Conservation (phyloP, 2,797 vertebrate species). For the Iguana delicatissima region DNA sequence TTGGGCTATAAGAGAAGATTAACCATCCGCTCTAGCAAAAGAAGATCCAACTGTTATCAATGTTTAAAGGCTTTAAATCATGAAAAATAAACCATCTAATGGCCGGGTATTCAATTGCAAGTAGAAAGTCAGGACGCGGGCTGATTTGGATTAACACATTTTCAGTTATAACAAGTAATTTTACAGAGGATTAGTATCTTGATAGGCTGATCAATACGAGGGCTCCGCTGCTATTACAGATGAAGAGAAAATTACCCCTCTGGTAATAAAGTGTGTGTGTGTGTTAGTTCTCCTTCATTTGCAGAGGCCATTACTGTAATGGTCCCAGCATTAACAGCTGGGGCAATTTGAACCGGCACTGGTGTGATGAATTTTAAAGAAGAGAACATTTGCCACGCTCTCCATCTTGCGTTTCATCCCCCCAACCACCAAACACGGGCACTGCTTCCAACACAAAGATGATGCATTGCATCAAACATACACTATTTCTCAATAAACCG, state of each 20-base stretch:
- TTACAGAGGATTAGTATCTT: slow-evolving; percentile 97
- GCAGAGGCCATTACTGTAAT: slow-evolving; percentile 98
- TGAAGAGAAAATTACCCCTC: slow-evolving; percentile 97
- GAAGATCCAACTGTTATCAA: slow-evolving; percentile 83
- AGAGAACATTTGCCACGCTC: slow-evolving; percentile 70
- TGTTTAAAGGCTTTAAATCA: slow-evolving; percentile 88
- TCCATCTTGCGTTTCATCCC: slow-evolving; percentile 63
- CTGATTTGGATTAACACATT: slow-evolving; percentile 89
- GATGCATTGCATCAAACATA: slow-evolving; percentile 85
- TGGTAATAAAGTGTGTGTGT: slow-evolving; percentile 93
- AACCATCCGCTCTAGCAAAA: slow-evolving; percentile 68
- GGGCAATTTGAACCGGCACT: slow-evolving; percentile 86
- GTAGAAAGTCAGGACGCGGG: slow-evolving; percentile 78
- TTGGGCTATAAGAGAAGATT: slow-evolving; percentile 79
- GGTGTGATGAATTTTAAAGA: slow-evolving; percentile 81
- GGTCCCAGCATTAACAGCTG: slow-evolving; percentile 94
- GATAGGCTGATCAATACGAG: slow-evolving; percentile 98
- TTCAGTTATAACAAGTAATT: slow-evolving; percentile 94
- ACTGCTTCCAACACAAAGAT: slow-evolving; percentile 70
- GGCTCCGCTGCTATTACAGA: slow-evolving; percentile 93
- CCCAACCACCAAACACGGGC: slow-evolving; percentile 59
- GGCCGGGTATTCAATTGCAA: slow-evolving; percentile 76
- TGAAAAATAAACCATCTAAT: slow-evolving; percentile 81
- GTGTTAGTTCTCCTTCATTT: slow-evolving; percentile 98
- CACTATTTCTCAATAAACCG: slow-evolving; percentile 91